Evolutionary conservation across 2,888 invertebrate genomes (phyloP).

Genomic region (Drosophila nr. perissopoda): DNA sequence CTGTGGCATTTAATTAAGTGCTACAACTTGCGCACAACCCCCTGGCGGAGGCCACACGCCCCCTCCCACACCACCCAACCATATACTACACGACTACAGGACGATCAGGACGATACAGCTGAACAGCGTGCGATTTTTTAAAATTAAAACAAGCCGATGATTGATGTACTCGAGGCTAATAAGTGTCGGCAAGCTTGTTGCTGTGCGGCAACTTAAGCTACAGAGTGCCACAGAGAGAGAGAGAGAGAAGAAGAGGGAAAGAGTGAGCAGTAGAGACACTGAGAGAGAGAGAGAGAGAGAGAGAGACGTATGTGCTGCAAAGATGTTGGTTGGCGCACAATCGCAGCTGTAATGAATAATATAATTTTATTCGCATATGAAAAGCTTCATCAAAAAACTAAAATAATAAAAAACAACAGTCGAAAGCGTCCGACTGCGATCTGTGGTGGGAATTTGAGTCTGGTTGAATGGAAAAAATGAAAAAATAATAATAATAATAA

Average conservation of each 20-base stretch:
- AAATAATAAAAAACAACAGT: not conserved
- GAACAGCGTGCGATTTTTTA: constrained; percentile 77
- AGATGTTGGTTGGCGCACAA: constrained; percentile 25
- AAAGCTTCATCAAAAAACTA: not conserved
- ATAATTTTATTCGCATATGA: constrained; percentile 8
- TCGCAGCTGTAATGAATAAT: constrained; percentile 19
- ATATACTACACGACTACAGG: constrained; percentile 3
- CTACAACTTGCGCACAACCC: constrained; percentile 55
- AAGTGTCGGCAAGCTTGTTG: constrained; percentile 64
- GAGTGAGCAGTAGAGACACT: not conserved
- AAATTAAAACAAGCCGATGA: constrained; percentile 78
- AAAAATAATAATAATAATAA: not conserved
- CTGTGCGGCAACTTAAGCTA: constrained; percentile 24
- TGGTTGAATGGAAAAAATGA: not conserved
- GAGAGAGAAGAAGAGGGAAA: not conserved
- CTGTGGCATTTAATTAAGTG: constrained; percentile 74
- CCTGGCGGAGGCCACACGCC: not conserved
- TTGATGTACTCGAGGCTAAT: constrained; percentile 78
- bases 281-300: not conserved
- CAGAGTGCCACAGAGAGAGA: constrained; percentile 8
- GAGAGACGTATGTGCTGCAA: constrained; percentile 4
- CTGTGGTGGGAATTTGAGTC: not conserved
- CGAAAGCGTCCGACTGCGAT: not conserved
- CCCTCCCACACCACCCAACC: not conserved
- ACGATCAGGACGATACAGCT: constrained; percentile 12